These are phyloP conservation scores for Apoda limacodes DNA, from an alignment of 2,888 invertebrate species.

Conservation along the genomic window DNA sequence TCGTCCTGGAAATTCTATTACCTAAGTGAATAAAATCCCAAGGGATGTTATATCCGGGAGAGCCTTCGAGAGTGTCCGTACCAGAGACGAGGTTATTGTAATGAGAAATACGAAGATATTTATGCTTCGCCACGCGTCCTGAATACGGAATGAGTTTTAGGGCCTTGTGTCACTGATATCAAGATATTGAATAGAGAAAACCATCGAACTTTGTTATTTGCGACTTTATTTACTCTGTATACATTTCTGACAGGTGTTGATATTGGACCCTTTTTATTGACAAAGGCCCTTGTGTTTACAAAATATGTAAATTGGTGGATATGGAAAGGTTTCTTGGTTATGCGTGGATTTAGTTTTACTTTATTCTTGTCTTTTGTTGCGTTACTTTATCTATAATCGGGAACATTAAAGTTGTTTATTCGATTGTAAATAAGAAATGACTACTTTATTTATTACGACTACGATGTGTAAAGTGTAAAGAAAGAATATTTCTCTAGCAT, in stretches of 20 bases:
- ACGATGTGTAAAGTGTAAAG: too few species aligned
- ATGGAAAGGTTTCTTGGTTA: too few species aligned
- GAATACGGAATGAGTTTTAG: constrained; percentile 52
- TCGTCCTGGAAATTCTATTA: constrained; percentile 56
- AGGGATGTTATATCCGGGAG: constrained; percentile 46
- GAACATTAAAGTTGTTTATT: too few species aligned
- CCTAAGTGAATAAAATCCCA: constrained; percentile 51
- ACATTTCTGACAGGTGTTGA: constrained; percentile 49
- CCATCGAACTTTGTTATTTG: constrained; percentile 30
- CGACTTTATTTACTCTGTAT: constrained; percentile 42
- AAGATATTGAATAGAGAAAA: constrained; percentile 38
- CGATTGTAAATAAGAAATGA: too few species aligned
- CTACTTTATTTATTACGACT: too few species aligned
- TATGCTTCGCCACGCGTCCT: constrained; percentile 56
- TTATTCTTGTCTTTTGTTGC: too few species aligned
- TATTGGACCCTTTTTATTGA: constrained; percentile 34
- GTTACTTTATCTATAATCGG: too few species aligned
- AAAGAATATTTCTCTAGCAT: too few species aligned
- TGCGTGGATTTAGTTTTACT: too few species aligned
- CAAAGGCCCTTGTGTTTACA: constrained; percentile 32
- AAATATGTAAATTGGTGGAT: constrained; percentile 37
- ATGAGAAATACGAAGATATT: constrained; percentile 65
- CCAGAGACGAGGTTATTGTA: constrained; percentile 55
- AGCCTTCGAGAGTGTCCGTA: constrained; percentile 43
- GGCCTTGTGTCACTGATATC: constrained; percentile 22